These are phyloP conservation scores for Campodea augens DNA, from an alignment of 1,140 invertebrate species.

Conservation along the genomic window DNA sequence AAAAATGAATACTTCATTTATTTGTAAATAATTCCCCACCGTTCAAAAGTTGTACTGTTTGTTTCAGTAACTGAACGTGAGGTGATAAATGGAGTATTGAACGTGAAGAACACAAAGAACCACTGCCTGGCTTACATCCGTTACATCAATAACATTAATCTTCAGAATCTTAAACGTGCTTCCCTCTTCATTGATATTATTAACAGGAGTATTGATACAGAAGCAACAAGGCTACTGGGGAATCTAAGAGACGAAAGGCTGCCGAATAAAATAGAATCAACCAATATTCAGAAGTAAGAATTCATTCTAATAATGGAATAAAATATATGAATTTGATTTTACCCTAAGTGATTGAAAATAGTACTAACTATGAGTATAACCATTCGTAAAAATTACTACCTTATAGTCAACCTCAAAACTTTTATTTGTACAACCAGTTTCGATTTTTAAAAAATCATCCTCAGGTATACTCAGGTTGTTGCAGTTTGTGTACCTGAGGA, in stretches of 20 bases:
- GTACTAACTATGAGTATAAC: not conserved
- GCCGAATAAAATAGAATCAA: conserved; percentile 66
- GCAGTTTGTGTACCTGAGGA: no score
- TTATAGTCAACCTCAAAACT: no score
- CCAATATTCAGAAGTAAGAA: conserved; percentile 55
- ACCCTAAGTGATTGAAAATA: not conserved
- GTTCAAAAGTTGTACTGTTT: conserved; percentile 8
- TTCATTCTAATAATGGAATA: not conserved
- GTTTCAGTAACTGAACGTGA: conserved; percentile 85
- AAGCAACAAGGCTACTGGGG: conserved; percentile 73
- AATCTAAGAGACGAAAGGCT: conserved; percentile 75
- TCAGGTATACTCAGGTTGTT: no score
- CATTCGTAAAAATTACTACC: no score
- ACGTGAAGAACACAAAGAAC: conserved; percentile 86
- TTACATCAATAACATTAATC: conserved; percentile 94
- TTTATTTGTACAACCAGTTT: no score
- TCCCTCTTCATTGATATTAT: conserved; percentile 87
- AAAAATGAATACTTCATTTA: no score
- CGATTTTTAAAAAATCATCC: no score
- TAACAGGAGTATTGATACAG: conserved; percentile 79
- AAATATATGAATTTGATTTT: not conserved
- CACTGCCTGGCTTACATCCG: conserved; percentile 90
- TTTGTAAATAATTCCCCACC: not conserved
- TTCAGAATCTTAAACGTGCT: conserved; percentile 84
- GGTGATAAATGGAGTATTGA: conserved; percentile 85